A percentile compares a stretch with the other conserved stretches of the same genome.
These are phyloP conservation scores for Dinomys branickii DNA, from an alignment of 2,113 vertebrate species.

Conservation along the genomic window DNA sequence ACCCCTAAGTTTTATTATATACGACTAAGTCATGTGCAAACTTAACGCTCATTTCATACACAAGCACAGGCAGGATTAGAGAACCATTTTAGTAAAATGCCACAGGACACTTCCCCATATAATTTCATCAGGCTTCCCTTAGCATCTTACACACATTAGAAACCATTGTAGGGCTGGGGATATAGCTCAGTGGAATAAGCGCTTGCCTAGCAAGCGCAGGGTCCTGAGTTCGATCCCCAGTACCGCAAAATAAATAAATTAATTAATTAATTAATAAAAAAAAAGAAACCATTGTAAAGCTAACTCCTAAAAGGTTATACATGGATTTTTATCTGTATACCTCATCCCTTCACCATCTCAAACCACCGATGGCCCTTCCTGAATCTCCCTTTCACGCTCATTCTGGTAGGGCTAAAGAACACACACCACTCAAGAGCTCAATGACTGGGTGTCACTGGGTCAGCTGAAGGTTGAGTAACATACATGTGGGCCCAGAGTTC, in stretches of 20 bases:
- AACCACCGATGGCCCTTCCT: background rate
- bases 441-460: background rate
- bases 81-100: background rate
- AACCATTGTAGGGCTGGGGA: too few relatives aligned
- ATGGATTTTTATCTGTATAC: background rate
- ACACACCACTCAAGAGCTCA: background rate
- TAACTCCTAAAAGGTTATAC: background rate
- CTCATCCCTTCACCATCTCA: background rate
- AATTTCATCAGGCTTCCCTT: background rate
- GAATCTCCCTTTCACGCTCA: background rate
- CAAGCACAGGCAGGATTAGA: background rate
- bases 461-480: background rate
- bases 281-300: background rate
- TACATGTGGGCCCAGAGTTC: background rate
- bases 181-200: too few relatives aligned
- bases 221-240: too few relatives aligned
- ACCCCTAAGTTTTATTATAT: background rate
- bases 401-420: background rate
- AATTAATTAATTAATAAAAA: too few relatives aligned
- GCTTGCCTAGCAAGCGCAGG: too few relatives aligned
- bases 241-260: too few relatives aligned
- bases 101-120: background rate
- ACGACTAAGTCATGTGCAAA: background rate
- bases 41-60: background rate
- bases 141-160: background rate